Percentiles rank a stretch among this genome's conserved stretches.
phyloP scores from a whole-genome alignment of 2,113 vertebrate species.

The Prietella phreatophila region DNA sequence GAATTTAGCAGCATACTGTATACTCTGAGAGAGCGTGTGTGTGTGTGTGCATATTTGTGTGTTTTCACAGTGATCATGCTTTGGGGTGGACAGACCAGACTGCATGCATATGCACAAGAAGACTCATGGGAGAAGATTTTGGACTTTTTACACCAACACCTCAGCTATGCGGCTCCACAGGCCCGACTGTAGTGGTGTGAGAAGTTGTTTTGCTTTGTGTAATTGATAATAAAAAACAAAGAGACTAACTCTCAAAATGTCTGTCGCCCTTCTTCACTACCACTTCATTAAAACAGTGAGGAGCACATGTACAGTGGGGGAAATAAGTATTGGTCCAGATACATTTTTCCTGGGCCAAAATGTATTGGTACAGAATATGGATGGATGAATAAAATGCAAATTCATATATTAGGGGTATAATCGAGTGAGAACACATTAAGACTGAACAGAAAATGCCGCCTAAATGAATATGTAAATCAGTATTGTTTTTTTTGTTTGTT shows the following conservation, averaged over 20 bases:
- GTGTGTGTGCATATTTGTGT: constrained; percentile 28
- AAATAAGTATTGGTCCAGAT: no score
- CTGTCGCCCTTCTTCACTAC: neutral
- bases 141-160: constrained; percentile 63
- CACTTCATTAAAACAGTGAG: neutral
- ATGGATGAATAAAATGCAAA: neutral
- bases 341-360: no score
- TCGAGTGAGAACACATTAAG: neutral
- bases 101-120: constrained; percentile 70
- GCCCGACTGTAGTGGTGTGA: constrained; percentile 44
- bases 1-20: neutral
- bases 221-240: neutral
- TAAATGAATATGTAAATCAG: neutral
- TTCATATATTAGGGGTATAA: neutral
- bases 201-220: neutral
- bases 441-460: neutral
- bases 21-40: constrained; percentile 21
- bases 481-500: neutral
- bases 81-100: constrained; percentile 68
- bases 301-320: neutral
- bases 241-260: neutral
- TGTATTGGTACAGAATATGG: no score
- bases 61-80: constrained; percentile 55
- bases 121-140: constrained; percentile 70
- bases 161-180: constrained; percentile 39